These are phyloP conservation scores for Drosophila ercepeae DNA, from an alignment of 1,140 invertebrate species.

Conservation along the genomic window DNA sequence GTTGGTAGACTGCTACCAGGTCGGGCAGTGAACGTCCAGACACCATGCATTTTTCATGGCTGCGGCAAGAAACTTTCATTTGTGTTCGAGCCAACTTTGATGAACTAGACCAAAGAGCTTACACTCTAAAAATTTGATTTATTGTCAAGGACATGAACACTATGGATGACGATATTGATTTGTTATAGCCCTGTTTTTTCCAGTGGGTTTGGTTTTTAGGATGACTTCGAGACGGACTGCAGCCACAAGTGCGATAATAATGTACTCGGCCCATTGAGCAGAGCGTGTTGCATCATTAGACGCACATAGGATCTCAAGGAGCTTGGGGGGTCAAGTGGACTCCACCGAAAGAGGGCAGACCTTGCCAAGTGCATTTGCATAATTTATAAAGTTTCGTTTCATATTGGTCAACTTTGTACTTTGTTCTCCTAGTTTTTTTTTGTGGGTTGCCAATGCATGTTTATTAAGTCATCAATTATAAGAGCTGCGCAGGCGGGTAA, in stretches of 20 bases:
- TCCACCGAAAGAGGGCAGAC: conserved; percentile 25
- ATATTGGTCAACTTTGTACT: conserved; percentile 62
- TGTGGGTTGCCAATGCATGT: conserved; percentile 46
- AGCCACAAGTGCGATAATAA: conserved; percentile 52
- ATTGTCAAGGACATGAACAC: not conserved
- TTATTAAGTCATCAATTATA: conserved; percentile 78
- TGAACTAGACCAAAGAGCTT: conserved; percentile 45
- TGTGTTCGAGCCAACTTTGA: conserved; percentile 79
- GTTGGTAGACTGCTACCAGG: conserved; percentile 2
- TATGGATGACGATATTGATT: too few species aligned
- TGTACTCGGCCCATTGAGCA: conserved; percentile 68
- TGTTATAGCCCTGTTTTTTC: not conserved
- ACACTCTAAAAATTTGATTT: conserved; percentile 1
- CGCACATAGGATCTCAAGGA: conserved; percentile 16
- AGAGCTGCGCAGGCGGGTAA: conserved; percentile 17
- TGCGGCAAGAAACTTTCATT: conserved; percentile 71
- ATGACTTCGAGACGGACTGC: conserved; percentile 14
- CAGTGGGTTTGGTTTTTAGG: conserved; percentile 2
- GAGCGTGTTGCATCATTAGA: conserved; percentile 68
- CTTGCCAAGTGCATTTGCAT: conserved; percentile 72
- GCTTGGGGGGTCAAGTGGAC: not conserved
- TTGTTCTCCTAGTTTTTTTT: conserved; percentile 25
- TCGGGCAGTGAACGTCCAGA: conserved; percentile 20
- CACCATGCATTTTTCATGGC: conserved; percentile 65
- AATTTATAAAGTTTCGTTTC: conserved; percentile 70